phyloP scores from a whole-genome alignment of 2,888 invertebrate genomes.

The Odontothrips loti region DNA sequence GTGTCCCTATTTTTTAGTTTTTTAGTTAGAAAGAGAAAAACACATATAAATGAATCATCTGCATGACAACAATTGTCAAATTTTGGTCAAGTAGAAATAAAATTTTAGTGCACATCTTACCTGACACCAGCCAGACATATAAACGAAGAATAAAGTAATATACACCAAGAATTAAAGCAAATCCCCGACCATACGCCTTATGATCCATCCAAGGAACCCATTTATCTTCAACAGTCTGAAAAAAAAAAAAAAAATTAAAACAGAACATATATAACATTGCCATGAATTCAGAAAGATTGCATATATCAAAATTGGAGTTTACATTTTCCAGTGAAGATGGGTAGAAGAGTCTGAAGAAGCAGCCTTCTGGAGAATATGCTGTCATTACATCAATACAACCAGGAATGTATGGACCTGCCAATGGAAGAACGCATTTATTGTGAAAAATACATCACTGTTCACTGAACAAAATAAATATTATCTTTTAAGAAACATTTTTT shows the following conservation, averaged over 20 bases:
- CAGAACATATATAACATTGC: constrained; percentile 17
- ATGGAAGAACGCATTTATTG: neutral
- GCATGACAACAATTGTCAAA: too few relatives aligned
- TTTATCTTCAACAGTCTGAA: constrained; percentile 48
- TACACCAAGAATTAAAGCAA: constrained; percentile 48
- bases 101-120: neutral
- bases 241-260: constrained; percentile 35
- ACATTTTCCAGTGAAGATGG: constrained; percentile 49
- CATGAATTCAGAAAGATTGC: neutral
- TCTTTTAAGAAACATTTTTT: neutral
- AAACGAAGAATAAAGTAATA: constrained; percentile 45
- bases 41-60: neutral
- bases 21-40: constrained; percentile 29
- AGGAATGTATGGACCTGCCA: constrained; percentile 52
- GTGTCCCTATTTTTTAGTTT: constrained; percentile 44
- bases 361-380: constrained; percentile 50
- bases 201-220: constrained; percentile 57
- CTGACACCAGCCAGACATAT: constrained; percentile 41
- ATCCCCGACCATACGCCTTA: constrained; percentile 53
- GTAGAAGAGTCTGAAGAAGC: constrained; percentile 57
- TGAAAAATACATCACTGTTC: too few relatives aligned
- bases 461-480: neutral
- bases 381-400: constrained; percentile 58
- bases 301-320: constrained; percentile 38
- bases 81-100: neutral